A percentile compares a stretch with the other conserved stretches of the same genome.
phyloP scores from a whole-genome alignment of 2,113 vertebrate genomes.

The Bubo scandiacus region DNA sequence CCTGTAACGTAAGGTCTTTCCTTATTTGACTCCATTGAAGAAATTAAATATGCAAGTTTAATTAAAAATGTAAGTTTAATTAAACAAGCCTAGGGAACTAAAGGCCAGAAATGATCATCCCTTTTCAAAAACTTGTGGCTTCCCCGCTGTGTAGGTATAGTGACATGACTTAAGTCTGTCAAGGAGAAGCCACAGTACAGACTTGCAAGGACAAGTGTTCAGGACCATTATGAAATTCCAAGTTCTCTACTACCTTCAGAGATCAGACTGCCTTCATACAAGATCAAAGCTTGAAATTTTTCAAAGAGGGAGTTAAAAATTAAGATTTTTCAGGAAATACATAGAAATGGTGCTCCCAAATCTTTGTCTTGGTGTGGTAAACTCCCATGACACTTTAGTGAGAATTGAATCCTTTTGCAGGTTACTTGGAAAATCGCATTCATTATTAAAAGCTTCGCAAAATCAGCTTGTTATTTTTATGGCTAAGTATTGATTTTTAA shows the following conservation, averaged over 20 bases:
- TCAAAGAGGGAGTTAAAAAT: not conserved
- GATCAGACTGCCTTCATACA: not conserved
- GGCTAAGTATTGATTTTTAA: not conserved
- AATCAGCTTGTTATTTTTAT: not conserved
- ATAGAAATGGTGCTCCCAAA: not conserved
- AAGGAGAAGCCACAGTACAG: not conserved
- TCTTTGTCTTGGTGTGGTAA: not conserved
- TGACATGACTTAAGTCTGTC: not conserved
- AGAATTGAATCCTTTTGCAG: not conserved
- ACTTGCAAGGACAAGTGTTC: not conserved
- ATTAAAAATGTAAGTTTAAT: not conserved
- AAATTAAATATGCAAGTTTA: not conserved
- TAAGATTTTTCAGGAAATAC: not conserved
- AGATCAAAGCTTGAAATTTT: not conserved
- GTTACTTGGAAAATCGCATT: not conserved
- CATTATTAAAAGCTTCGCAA: not conserved
- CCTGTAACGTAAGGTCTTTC: not conserved
- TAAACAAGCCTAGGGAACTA: not conserved
- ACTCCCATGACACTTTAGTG: not conserved
- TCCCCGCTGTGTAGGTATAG: rapidly evolving
- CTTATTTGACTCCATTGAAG: not conserved
- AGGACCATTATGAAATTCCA: not conserved
- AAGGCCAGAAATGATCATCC: not conserved
- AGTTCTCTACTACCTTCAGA: not conserved
- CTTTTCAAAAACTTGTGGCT: not conserved